Evolutionary conservation across 2,888 invertebrate genomes (phyloP).

Genomic region (Chrysolina americana): DNA sequence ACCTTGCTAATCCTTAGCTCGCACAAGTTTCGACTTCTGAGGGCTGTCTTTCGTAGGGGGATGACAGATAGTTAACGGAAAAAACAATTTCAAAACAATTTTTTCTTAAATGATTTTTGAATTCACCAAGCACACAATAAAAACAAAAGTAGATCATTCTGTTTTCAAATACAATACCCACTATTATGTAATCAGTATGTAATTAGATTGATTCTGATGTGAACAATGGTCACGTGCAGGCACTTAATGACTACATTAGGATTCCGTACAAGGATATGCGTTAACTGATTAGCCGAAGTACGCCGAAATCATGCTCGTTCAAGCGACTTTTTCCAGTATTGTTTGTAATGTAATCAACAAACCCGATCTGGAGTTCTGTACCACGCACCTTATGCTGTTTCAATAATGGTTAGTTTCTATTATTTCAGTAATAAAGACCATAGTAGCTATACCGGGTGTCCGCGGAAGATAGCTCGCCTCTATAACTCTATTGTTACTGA

Average conservation of each 20-base stretch:
- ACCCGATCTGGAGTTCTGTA: not conserved
- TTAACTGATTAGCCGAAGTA: constrained; percentile 14
- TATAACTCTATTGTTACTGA: no score
- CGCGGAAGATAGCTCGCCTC: no score
- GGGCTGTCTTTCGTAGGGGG: no score
- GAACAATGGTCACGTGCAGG: constrained; percentile 29
- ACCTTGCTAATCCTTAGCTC: no score
- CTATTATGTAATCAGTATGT: not conserved
- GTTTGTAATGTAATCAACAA: not conserved
- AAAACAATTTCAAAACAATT: no score
- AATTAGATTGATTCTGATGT: constrained; percentile 16
- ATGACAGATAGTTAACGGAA: no score
- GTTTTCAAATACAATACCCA: not conserved
- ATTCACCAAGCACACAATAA: not conserved
- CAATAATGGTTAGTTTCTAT: not conserved
- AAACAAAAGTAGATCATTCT: not conserved
- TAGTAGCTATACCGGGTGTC: no score
- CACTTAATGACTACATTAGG: constrained; percentile 22
- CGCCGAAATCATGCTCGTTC: constrained; percentile 15
- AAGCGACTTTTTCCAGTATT: not conserved
- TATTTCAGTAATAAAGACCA: no score
- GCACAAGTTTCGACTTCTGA: no score
- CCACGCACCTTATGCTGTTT: not conserved
- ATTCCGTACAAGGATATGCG: constrained; percentile 16
- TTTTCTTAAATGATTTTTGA: no score